Base-by-base conservation (phyloP, 2,113 vertebrate genomes). In the Lepus timidus region DNA sequence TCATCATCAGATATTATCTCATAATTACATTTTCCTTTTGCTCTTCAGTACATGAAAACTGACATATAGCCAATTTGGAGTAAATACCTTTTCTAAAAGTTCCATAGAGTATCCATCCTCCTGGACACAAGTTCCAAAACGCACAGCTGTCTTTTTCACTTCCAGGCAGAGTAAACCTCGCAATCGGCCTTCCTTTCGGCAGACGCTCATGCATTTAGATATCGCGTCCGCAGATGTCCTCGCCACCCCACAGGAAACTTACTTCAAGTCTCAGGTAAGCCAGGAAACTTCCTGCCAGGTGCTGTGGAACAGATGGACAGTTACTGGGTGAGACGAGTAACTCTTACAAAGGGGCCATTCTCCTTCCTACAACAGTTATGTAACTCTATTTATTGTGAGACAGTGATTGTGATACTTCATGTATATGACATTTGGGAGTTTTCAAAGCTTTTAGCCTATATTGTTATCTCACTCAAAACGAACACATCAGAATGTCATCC, bases 241-340 rank as follows among this genome's bases (percentile, higher is more conserved):
- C 31, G 99, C 99, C 90, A 99, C 99, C 71, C 99, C 99, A 92
- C 99, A 99, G 97, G 99, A 99, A 98, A 99, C 99, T 14, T 99
- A 99, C 97, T 99, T 99, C 98, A 99, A 99, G 98, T 99, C 99
- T 96, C 99, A 99, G 99, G 99, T 99, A 97, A 96, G 88, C 39
- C 20, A 36, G 33, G 58, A 81, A 61, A 36, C 52, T 79, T 25
- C 8, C 73, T 12, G 9, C 64, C 55, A 19, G 1, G 5, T 68
- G n/a, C 52, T 74, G 13, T 49, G 33, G 75, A 25, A 33, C 10
- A n/a, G 31, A 71, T 10, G 19, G 73, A 9, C 14, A 68, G 67
- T 11, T 76, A 71, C n/a, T 81, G 3, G 7, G 0, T n/a, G 55
- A 87, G 23, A 73, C 79, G 20, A 73, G 6, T 19, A 11, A 29